phyloP scores from a whole-genome alignment of 2,113 vertebrate genomes.

The Malurus cyaneus region DNA sequence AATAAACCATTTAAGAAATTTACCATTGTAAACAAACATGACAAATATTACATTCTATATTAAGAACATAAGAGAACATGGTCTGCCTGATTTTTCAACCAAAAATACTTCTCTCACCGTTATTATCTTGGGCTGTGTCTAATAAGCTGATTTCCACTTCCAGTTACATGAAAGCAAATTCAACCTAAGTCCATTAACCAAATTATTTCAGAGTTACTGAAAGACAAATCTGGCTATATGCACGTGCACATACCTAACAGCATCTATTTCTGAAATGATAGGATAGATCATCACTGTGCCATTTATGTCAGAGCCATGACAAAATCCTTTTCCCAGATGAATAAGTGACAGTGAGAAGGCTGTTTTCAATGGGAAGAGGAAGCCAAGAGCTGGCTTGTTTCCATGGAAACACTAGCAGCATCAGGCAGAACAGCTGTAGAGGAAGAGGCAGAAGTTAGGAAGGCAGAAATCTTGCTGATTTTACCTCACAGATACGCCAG shows the following conservation, averaged over 20 bases:
- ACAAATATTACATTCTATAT: background rate
- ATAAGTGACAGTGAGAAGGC: constrained; percentile 79
- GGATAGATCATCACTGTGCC: constrained; percentile 55
- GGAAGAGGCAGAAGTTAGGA: constrained; percentile 69
- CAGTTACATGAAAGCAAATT: background rate
- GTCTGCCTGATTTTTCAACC: constrained; percentile 34
- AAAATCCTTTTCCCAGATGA: constrained; percentile 75
- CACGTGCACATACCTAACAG: background rate
- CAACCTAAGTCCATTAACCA: background rate
- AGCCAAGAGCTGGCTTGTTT: constrained; percentile 87
- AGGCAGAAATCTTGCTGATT: constrained; percentile 51
- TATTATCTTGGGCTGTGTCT: background rate
- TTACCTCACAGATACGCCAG: constrained; percentile 30
- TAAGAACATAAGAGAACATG: background rate
- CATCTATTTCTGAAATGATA: constrained; percentile 54
- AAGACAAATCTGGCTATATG: background rate
- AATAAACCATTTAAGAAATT: background rate
- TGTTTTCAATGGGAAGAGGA: constrained; percentile 89
- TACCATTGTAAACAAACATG: background rate
- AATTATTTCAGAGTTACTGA: background rate
- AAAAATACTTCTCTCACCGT: constrained; percentile 19
- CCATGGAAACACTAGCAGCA: constrained; percentile 92
- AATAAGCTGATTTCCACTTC: background rate
- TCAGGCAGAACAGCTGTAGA: constrained; percentile 78
- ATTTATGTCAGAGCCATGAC: constrained; percentile 67